Conservation (phyloP, 2,113 vertebrate species). For the Mionectes macconnelli region DNA sequence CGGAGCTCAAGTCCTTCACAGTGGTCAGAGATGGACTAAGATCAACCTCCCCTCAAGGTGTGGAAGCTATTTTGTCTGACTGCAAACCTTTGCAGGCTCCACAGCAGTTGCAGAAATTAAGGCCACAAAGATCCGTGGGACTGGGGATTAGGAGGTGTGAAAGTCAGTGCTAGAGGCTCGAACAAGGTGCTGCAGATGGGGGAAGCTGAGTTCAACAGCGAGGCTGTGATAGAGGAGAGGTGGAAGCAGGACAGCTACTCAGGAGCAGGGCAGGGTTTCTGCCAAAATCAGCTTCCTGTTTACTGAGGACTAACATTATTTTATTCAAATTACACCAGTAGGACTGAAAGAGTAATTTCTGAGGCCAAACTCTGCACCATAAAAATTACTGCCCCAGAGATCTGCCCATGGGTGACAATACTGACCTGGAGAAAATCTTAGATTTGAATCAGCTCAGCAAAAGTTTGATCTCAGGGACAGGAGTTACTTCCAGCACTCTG, state of each 20-base stretch:
- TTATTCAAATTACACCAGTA: background rate
- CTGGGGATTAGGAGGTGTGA: background rate
- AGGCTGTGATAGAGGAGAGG: background rate
- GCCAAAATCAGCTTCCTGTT: slow-evolving; percentile 5
- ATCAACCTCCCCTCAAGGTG: background rate
- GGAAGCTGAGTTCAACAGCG: background rate
- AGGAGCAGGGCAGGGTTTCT: background rate
- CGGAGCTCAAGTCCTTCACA: background rate
- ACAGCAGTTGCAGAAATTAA: background rate
- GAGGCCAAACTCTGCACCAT: background rate
- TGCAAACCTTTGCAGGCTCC: background rate
- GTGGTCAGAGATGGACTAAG: background rate
- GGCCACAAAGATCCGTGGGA: background rate
- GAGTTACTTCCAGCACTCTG: background rate
- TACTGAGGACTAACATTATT: background rate
- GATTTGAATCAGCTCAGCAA: background rate
- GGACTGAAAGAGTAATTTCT: background rate
- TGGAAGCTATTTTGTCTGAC: background rate
- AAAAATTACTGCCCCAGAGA: background rate
- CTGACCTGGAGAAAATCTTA: background rate
- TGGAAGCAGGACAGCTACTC: background rate
- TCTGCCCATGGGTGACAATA: background rate
- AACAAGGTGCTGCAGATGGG: background rate
- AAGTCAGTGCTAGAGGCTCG: accelerated
- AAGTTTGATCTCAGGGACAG: background rate